Evolutionary conservation across 2,113 vertebrate genomes (phyloP).

Genomic region (Nestor notabilis): DNA sequence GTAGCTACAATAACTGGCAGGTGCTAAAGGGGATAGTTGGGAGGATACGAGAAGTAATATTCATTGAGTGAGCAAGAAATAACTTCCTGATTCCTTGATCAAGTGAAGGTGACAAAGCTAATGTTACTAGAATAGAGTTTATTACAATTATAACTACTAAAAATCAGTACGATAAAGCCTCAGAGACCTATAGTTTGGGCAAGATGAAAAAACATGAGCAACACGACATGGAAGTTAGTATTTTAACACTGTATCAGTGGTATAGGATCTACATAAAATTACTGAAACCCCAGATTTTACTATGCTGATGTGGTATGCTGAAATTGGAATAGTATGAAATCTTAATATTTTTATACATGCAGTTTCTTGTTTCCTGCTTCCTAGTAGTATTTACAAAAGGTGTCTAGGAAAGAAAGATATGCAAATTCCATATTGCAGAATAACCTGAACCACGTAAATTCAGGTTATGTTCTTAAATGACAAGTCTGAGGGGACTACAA

Average conservation of each 20-base stretch:
- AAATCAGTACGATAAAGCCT: neutral
- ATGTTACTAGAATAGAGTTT: neutral
- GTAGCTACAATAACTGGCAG: neutral
- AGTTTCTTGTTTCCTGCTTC: neutral
- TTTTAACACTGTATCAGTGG: neutral
- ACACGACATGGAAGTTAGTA: neutral
- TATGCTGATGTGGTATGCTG: neutral
- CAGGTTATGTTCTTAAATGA: neutral
- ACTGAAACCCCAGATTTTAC: neutral
- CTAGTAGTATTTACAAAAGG: neutral
- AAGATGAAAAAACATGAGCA: neutral
- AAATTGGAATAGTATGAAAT: neutral
- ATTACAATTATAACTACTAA: neutral
- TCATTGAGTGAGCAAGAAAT: neutral
- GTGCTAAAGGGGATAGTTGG: neutral
- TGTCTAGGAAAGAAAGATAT: neutral
- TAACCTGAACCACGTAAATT: neutral
- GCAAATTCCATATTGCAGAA: neutral
- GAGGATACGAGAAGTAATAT: neutral
- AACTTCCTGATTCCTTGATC: neutral
- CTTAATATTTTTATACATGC: neutral
- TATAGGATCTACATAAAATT: neutral
- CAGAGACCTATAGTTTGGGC: neutral
- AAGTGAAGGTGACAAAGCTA: neutral
- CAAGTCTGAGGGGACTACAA: neutral